Conservation (phyloP, 2,113 vertebrate genomes). For the Prietella phreatophila region DNA sequence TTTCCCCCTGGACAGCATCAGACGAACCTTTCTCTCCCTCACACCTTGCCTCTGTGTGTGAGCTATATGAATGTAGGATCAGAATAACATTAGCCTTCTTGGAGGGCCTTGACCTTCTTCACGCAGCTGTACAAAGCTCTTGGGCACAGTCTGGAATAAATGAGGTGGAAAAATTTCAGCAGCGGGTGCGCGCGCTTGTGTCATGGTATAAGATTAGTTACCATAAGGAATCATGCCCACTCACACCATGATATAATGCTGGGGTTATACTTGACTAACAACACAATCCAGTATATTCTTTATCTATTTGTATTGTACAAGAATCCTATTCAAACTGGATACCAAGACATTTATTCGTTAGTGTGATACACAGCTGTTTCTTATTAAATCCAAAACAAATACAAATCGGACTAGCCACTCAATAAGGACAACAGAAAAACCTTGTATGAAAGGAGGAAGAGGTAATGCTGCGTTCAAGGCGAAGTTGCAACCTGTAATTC, state of each 20-base stretch:
- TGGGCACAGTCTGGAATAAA: constrained; percentile 36
- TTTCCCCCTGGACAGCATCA: constrained; percentile 3
- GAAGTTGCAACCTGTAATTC: not conserved
- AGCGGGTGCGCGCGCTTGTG: not conserved
- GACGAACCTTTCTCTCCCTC: not conserved
- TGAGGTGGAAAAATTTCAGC: constrained; percentile 12
- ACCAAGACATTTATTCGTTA: not conserved
- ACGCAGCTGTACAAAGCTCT: constrained; percentile 24
- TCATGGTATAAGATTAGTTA: constrained; percentile 6
- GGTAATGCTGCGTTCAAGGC: not conserved
- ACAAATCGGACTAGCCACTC: not conserved
- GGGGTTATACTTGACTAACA: not conserved
- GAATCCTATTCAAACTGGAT: not conserved
- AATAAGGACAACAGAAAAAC: not conserved
- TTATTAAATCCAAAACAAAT: not conserved
- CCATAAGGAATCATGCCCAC: constrained; percentile 1
- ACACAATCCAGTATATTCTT: not conserved
- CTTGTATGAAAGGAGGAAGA: not conserved
- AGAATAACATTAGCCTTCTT: constrained; percentile 35
- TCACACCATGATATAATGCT: not conserved
- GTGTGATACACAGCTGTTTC: not conserved
- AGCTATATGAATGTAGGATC: constrained; percentile 29
- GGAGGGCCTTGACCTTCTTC: constrained; percentile 44
- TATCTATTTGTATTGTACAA: not conserved
- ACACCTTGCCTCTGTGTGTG: constrained; percentile 6